Evolutionary conservation across 2,113 vertebrate species (phyloP), one percentile per base, ranked within the genome.

Genomic region (Tenebrosternarchus preto): DNA sequence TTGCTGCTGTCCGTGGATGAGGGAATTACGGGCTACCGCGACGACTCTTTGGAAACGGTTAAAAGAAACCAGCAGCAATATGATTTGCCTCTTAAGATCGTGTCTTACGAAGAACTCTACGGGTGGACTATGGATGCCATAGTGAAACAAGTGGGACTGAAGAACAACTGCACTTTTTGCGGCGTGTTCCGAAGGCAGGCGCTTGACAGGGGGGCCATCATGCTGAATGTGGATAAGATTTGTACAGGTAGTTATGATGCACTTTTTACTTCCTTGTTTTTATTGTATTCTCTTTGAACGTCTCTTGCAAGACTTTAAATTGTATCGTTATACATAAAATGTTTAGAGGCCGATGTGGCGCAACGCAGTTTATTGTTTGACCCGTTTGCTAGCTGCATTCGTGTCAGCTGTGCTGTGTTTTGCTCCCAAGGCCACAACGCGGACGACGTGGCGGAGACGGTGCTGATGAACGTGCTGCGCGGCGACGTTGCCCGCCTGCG

Each of bases 101-200:
- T 97, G 82, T 95, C 96, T 2, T 96, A 97, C 16, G 89, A 91
- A 16, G 93, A 96, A 82, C 92, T 97, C 12, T 97, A 96, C 1
- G 94, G 95, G 84, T 97, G 95, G 95, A 95, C 95, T 1, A 96
- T 96, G 95, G 95, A 96, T 43, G 92, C 93, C 16, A 95, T 97
- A 31, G 94, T 88, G 77, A 93, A 92, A 85, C 94, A 82, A 87
- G 92, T 94, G 85, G 94, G 91, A 57, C 88, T 92, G 85, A 94
- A 94, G 80, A 94, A 95, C 77, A 95, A 95, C 87, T 96, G 96
- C 90, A 97, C 96, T 63, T 97, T 97, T 88, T 97, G 96, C 25
- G 95, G 95, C 0, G 96, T 97, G 76, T 95, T 97, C 88, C 91
- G 95, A 20, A 84, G 96, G 59, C 93, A 95, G 78, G 96, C 95